These are phyloP conservation scores for Stegodyphus mimosarum DNA, from an alignment of 1,140 invertebrate genomes.

Conservation along the genomic window DNA sequence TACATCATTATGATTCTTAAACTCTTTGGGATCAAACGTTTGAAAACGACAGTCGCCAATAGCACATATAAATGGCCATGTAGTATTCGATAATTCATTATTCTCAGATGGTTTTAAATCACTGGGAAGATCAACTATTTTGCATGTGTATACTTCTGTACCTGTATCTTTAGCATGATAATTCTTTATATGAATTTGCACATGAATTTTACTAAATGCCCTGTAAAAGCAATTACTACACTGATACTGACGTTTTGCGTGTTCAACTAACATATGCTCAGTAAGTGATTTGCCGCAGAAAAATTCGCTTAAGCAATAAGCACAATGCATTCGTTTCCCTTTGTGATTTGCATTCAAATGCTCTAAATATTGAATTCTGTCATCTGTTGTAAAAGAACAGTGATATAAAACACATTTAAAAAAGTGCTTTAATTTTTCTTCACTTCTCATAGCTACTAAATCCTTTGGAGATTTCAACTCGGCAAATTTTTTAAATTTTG, in stretches of 20 bases:
- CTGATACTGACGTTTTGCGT: slow-evolving; percentile 23
- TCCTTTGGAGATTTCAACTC: slow-evolving; percentile 43
- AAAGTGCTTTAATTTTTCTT: slow-evolving; percentile 28
- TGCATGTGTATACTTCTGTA: slow-evolving; percentile 8
- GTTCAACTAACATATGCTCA: slow-evolving; percentile 23
- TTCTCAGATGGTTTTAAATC: background rate
- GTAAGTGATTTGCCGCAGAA: background rate
- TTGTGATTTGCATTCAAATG: slow-evolving; percentile 9
- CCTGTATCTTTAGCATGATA: slow-evolving; percentile 1
- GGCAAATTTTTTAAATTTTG: slow-evolving; percentile 5
- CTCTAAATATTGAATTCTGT: background rate
- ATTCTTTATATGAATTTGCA: slow-evolving; percentile 35
- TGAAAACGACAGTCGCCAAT: slow-evolving; percentile 28
- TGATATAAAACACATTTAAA: slow-evolving; percentile 34
- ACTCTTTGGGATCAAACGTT: slow-evolving; percentile 31
- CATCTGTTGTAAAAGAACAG: slow-evolving; percentile 22
- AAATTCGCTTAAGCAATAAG: slow-evolving; percentile 44
- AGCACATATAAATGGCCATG: slow-evolving; percentile 42
- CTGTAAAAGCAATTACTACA: slow-evolving; percentile 55
- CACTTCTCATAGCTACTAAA: slow-evolving; percentile 21
- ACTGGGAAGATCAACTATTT: background rate
- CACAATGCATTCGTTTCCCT: slow-evolving; percentile 21
- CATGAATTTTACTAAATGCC: slow-evolving; percentile 37
- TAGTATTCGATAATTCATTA: background rate
- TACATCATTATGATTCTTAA: slow-evolving; percentile 26